Conservation (phyloP, 2,797 vertebrate genomes). For the Acestrorhynchus altus region DNA sequence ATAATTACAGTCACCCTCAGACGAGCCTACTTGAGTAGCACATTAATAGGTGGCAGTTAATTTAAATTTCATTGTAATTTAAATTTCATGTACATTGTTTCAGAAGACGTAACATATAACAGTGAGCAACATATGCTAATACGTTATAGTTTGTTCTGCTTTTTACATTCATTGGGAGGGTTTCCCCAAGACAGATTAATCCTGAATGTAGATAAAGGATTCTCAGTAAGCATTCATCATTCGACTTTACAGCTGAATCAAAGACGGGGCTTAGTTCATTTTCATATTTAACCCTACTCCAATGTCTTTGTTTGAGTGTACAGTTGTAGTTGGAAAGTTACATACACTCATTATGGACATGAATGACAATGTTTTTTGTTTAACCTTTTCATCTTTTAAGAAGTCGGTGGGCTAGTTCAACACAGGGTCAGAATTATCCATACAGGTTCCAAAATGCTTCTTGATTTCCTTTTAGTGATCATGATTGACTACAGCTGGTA, state of each 20-base stretch:
- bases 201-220: background rate
- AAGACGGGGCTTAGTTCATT: background rate
- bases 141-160: background rate
- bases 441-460: too few relatives aligned
- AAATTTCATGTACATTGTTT: background rate
- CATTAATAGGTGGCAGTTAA: slow-evolving; percentile 3
- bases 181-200: background rate
- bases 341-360: too few relatives aligned
- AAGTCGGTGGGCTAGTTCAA: too few relatives aligned
- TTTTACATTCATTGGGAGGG: background rate
- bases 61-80: slow-evolving; percentile 16
- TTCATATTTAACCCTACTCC: background rate
- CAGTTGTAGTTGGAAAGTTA: too few relatives aligned
- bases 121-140: background rate
- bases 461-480: too few relatives aligned
- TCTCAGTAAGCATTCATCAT: background rate
- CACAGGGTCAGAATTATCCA: too few relatives aligned
- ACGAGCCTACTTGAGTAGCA: background rate
- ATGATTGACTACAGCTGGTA: too few relatives aligned
- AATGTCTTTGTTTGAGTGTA: too few relatives aligned
- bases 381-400: too few relatives aligned
- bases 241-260: background rate
- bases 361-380: too few relatives aligned
- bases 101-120: background rate
- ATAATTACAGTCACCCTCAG: background rate